Base-by-base conservation (phyloP, 2,888 invertebrate species). In the Amblyjoppa proteus region DNA sequence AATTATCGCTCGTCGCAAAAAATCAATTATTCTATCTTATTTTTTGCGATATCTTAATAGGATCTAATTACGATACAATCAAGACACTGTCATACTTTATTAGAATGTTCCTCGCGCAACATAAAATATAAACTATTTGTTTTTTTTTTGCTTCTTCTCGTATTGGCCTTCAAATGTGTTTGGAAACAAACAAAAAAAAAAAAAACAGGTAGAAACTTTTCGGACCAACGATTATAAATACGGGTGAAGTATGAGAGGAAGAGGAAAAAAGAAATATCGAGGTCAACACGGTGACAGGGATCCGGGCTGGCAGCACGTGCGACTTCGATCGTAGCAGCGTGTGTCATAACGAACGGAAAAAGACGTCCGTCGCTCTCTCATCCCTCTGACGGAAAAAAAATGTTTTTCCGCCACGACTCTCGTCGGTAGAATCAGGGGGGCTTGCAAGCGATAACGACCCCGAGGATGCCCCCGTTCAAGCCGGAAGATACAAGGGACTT, bases 241-340 rank as follows among this genome's bases (percentile, higher is more conserved):
- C 66, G 73, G 31, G 66, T 66, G 61, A 53, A 53, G 51, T 16
- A 16, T 16, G 73, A 28, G 28, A 49, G 34, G 69, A 25, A 68
- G 70, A 70, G 11, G 38, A 45, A 16, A 38, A 74, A 53, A 56
- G 45, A 78, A 78, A 78, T 11, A 81, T 81, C 64, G 78, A 81
- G 81, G 81, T 70, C 78, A 64, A 41, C 25, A 64, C 41, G 41
- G 75, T 73, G 80, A 81, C 84, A 70, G 71, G 31, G 68, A 41
- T 28, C 31, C 20, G 76, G 31, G 56, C 82, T 70, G 28, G 61
- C 25, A 49, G 75, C 79, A 70, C 75, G 75, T 70, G 58, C 49
- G 74, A 66, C 58, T 28, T 4, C 61, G 64, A 69, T 41, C 41
- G 61, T 51, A 28, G 16, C 9, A 13, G 28, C 20, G 56, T 41